These are phyloP conservation scores for Heliangelus exortis DNA, from an alignment of 2,797 vertebrate species.

Conservation along the genomic window DNA sequence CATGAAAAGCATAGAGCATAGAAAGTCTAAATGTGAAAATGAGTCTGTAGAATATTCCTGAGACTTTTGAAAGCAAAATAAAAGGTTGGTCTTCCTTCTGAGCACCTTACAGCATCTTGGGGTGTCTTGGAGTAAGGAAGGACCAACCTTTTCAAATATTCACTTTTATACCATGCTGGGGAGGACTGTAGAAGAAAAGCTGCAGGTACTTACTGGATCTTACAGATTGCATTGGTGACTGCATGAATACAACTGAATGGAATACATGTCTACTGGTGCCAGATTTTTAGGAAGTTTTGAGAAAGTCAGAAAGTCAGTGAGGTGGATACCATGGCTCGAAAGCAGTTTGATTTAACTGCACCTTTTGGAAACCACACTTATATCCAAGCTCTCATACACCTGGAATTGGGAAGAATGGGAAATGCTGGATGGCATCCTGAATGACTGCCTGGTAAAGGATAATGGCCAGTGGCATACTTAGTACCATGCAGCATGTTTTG, in stretches of 20 bases:
- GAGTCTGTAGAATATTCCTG: neutral
- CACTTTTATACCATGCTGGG: neutral
- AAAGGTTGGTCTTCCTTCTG: neutral
- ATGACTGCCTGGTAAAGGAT: neutral
- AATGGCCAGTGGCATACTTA: neutral
- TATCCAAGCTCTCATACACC: neutral
- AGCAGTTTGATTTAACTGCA: neutral
- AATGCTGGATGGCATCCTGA: neutral
- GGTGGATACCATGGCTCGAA: neutral
- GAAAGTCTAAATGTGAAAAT: neutral
- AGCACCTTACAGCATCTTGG: neutral
- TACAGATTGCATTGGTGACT: neutral
- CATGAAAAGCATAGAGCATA: neutral
- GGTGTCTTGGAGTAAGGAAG: neutral
- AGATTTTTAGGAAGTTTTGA: neutral
- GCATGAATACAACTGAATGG: neutral
- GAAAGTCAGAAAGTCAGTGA: neutral
- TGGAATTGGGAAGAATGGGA: neutral
- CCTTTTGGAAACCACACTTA: neutral
- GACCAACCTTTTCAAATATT: neutral
- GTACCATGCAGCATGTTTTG: neutral
- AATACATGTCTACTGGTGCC: neutral
- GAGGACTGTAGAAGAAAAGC: neutral
- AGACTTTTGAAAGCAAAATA: neutral
- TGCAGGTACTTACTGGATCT: neutral